Conservation (phyloP, 2,113 vertebrate genomes). For the Pyrgilauda ruficollis region DNA sequence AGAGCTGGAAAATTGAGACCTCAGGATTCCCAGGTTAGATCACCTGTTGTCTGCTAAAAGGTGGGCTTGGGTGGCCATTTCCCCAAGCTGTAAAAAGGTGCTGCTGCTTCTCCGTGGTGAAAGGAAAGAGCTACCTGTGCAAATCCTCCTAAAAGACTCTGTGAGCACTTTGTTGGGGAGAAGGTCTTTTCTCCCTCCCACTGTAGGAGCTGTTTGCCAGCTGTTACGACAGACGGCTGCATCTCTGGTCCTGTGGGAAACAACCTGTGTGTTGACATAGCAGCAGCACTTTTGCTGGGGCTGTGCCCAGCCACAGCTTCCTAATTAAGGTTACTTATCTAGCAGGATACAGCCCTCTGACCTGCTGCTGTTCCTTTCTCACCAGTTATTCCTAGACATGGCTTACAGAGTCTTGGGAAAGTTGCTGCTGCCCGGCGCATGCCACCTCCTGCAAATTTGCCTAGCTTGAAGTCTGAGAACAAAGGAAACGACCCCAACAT, state of each 20-base stretch:
- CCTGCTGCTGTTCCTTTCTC: neutral
- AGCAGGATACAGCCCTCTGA: neutral
- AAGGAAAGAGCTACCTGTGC: neutral
- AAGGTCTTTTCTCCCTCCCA: neutral
- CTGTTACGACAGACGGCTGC: neutral
- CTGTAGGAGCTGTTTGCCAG: neutral
- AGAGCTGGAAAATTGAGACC: neutral
- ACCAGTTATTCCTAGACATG: constrained; percentile 96
- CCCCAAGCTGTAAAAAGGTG: neutral
- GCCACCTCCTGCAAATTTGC: constrained; percentile 98
- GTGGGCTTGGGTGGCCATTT: neutral
- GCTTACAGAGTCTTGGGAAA: constrained; percentile 99
- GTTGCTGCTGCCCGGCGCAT: constrained; percentile 98
- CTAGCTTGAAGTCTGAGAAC: constrained; percentile 99
- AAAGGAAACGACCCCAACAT: constrained; percentile 99
- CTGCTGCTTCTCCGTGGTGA: neutral
- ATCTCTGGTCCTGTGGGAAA: neutral
- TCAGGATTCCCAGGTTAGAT: neutral
- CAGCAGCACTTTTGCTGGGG: neutral
- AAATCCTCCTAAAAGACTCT: neutral
- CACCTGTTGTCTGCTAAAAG: neutral
- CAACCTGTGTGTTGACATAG: neutral
- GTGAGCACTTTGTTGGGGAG: neutral
- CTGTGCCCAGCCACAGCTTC: neutral
- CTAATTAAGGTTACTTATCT: neutral